Conservation (phyloP, 2,113 vertebrate species). For the Pterocles orientalis region DNA sequence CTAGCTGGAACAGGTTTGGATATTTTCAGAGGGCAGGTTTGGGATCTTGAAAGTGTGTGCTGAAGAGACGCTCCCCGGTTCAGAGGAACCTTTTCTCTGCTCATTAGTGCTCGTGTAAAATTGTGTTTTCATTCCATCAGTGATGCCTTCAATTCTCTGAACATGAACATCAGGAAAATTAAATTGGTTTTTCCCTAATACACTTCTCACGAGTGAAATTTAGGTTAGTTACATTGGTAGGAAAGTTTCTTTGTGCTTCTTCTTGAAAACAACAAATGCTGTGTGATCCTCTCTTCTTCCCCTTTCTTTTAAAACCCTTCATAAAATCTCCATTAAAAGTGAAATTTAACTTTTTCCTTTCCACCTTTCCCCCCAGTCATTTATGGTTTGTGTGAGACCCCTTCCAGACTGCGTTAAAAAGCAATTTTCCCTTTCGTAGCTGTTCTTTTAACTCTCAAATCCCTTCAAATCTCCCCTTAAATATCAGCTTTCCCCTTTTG, state of each 20-base stretch:
- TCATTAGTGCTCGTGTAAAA: background rate
- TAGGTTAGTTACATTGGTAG: background rate
- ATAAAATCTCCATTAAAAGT: background rate
- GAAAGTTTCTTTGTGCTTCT: background rate
- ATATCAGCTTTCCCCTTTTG: background rate
- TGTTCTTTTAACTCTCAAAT: background rate
- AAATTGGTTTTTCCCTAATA: background rate
- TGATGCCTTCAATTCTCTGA: background rate
- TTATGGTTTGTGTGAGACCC: background rate
- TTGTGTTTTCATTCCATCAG: background rate
- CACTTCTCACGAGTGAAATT: accelerated
- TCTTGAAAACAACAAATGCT: background rate
- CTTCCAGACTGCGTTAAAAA: background rate
- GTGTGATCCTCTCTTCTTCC: background rate
- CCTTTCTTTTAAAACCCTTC: background rate
- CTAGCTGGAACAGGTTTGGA: too few species aligned
- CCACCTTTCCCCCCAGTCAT: accelerated
- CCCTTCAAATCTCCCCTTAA: background rate
- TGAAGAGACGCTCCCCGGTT: background rate
- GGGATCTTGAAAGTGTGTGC: background rate
- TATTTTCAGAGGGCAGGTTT: too few species aligned
- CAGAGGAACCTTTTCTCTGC: background rate
- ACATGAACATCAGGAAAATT: background rate
- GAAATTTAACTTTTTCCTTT: background rate
- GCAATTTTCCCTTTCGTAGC: background rate